Evolutionary conservation across 2,888 invertebrate species (phyloP).

Genomic region (Molanna angustata): DNA sequence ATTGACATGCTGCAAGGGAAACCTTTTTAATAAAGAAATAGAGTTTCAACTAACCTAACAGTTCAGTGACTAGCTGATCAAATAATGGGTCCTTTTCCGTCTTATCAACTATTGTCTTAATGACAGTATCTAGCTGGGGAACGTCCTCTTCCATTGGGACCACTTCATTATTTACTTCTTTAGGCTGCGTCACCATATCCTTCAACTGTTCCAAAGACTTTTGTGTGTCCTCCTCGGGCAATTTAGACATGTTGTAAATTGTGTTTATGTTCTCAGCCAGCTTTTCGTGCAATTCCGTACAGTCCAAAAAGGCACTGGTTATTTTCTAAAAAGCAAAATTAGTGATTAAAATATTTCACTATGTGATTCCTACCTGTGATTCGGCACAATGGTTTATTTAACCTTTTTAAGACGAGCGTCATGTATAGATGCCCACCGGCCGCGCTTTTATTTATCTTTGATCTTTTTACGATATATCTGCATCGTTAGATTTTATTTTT

Average conservation of each 20-base stretch:
- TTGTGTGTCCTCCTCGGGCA: not conserved
- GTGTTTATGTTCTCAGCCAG: conserved; percentile 55
- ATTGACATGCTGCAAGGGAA: too few species aligned
- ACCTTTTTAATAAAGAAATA: too few species aligned
- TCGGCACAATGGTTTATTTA: too few species aligned
- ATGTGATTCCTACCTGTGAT: too few species aligned
- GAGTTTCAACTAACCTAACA: conserved; percentile 39
- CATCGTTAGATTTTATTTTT: too few species aligned
- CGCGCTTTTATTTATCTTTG: too few species aligned
- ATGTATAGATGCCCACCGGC: too few species aligned
- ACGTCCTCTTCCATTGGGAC: conserved; percentile 31
- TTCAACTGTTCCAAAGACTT: not conserved
- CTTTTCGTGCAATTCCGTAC: conserved; percentile 52
- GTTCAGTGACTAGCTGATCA: conserved; percentile 47
- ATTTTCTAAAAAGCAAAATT: conserved; percentile 39
- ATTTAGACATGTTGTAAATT: conserved; percentile 33
- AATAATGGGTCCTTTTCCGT: conserved; percentile 53
- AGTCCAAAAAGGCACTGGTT: conserved; percentile 48
- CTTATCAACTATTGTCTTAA: conserved; percentile 49
- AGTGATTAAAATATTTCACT: too few species aligned
- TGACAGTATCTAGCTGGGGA: conserved; percentile 45
- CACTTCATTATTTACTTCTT: not conserved
- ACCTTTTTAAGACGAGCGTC: too few species aligned
- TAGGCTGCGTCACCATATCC: not conserved
- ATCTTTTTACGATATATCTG: too few species aligned